Base-by-base conservation (phyloP, 2,113 vertebrate genomes). In the Salvelinus namaycush region DNA sequence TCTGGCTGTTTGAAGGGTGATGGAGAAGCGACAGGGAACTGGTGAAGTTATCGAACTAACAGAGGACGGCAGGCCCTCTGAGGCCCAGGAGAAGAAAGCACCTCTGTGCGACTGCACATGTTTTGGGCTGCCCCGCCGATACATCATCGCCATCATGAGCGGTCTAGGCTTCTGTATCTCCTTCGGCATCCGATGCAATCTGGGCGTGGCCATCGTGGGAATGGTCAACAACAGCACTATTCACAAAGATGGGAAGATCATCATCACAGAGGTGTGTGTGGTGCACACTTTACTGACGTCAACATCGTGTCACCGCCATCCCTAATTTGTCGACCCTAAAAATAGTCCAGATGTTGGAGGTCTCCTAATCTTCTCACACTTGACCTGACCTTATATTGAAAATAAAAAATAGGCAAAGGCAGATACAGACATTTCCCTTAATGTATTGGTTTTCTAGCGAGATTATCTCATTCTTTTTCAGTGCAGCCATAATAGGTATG, bases 221-320 rank as follows among this genome's bases (percentile, higher is more conserved):
- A 99, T 99, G 98, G 97, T 99, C 83, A 99, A 99, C 92, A 99
- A 99, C 92, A 99, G 96, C 93, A 97, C 97, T 80, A 90, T 96
- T 72, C 97, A 99, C 90, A 93, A 93, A 83, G 95, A 96, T 83
- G 95, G 96, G 81, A 97, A 96, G 87, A 94, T 97, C 92, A 94
- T 97, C 92, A 94, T 98, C 87, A 97, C 94, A 92, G 95, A 98
- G 96, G 96, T 98, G 95, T 93, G 96, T 74, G 66, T 49, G 20
- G 22, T 49, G 44, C 44, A 22, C 5, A 13, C 29, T 49, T 59
- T 16, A 54, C 51, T 54, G 51, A 54, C 51, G 16, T 54, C 12
- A 54, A 54, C 4, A 5, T 54, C 51, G 12, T 54, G 51, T 54
- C 51, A 18, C 51, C 51, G 13, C 51, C 51, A 4, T 18, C 49